Evolutionary conservation across 2,113 vertebrate genomes (phyloP).

Genomic region (Drymodes brunneopygia): DNA sequence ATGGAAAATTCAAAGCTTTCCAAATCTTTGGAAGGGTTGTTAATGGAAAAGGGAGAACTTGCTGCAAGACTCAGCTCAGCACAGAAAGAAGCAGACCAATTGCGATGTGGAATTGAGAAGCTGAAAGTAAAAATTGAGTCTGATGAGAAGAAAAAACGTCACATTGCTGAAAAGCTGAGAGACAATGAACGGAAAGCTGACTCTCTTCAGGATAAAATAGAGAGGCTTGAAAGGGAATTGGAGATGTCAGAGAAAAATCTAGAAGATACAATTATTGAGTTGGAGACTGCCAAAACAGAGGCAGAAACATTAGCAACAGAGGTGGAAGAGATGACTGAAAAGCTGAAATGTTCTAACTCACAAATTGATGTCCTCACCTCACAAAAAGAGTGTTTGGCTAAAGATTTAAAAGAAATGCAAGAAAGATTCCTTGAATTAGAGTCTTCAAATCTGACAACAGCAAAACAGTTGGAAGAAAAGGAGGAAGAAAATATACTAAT

Average conservation of each 20-base stretch:
- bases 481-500: conserved; percentile 53
- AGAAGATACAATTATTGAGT: conserved; percentile 78
- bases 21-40: conserved; percentile 77
- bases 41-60: conserved; percentile 83
- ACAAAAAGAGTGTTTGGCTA: conserved; percentile 74
- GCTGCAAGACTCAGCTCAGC: conserved; percentile 79
- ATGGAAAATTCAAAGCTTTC: conserved; percentile 72
- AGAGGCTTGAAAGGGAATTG: conserved; percentile 76
- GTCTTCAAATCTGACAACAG: background rate
- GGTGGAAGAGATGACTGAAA: conserved; percentile 1
- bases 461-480: conserved; percentile 55
- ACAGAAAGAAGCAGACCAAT: conserved; percentile 79
- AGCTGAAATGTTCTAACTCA: background rate
- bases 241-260: conserved; percentile 76
- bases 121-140: conserved; percentile 87
- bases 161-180: conserved; percentile 76
- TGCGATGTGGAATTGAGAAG: conserved; percentile 85
- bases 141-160: conserved; percentile 81
- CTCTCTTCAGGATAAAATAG: conserved; percentile 73
- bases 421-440: conserved; percentile 43
- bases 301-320: conserved; percentile 70
- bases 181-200: conserved; percentile 76
- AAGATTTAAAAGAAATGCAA: conserved; percentile 55
- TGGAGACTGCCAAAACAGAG: conserved; percentile 80
- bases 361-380: conserved; percentile 62